A percentile compares a stretch with the other conserved stretches of the same genome.
Evolutionary conservation across 2,797 vertebrate species (phyloP).

Genomic region (Gymnodraco acuticeps): DNA sequence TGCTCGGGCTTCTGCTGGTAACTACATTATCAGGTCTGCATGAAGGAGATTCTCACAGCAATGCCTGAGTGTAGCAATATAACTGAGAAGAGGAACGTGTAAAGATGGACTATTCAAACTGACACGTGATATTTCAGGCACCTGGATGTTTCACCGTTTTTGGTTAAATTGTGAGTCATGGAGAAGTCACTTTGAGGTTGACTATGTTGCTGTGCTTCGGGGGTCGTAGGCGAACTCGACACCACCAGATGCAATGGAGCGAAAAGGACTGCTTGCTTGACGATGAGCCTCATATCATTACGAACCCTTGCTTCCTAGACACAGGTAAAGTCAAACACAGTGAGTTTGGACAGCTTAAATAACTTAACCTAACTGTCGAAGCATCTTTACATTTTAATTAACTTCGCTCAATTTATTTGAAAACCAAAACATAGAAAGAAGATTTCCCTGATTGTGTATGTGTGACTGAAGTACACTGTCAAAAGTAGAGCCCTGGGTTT

Average conservation of each 20-base stretch:
- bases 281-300: constrained; percentile 60
- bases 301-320: constrained; percentile 69
- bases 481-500: constrained; percentile 9
- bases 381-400: background rate
- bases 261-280: constrained; percentile 75
- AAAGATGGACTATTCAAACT: constrained; percentile 20
- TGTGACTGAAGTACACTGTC: background rate
- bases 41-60: constrained; percentile 21
- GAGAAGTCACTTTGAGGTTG: constrained; percentile 4
- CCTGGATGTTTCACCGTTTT: constrained; percentile 31
- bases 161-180: constrained; percentile 27
- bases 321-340: constrained; percentile 74
- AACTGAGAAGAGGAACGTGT: constrained; percentile 17
- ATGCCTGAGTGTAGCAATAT: constrained; percentile 7
- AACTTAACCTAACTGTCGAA: background rate
- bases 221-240: constrained; percentile 61
- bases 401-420: background rate
- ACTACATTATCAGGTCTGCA: constrained; percentile 47
- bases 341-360: constrained; percentile 1
- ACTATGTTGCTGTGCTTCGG: constrained; percentile 82
- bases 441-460: background rate
- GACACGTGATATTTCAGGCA: constrained; percentile 1
- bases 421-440: background rate
- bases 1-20: constrained; percentile 34
- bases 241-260: constrained; percentile 54